Evolutionary conservation across 1,140 invertebrate genomes (phyloP).

Genomic region (Grapholita molesta): DNA sequence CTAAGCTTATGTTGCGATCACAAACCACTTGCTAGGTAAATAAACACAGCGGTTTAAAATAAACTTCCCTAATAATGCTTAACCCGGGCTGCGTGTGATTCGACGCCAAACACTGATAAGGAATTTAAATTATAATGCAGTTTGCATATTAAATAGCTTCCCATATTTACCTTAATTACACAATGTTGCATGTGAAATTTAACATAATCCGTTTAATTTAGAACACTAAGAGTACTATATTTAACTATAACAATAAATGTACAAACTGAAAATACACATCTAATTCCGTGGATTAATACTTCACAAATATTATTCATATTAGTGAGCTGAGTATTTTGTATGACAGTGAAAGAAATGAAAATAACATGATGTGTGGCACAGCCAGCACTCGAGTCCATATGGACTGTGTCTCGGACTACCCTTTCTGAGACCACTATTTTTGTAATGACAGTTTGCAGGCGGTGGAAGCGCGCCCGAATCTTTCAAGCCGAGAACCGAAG

Average conservation of each 20-base stretch:
- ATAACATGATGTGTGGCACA: constrained; percentile 40
- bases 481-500: constrained; percentile 25
- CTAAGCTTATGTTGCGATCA: constrained; percentile 64
- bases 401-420: constrained; percentile 62
- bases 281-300: neutral
- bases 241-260: neutral
- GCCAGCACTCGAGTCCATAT: constrained; percentile 58
- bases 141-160: neutral
- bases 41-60: constrained; percentile 71
- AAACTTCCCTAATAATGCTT: constrained; percentile 69
- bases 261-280: neutral
- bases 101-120: constrained; percentile 37
- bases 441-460: constrained; percentile 72
- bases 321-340: constrained; percentile 21
- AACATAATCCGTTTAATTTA: neutral
- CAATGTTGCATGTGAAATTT: neutral
- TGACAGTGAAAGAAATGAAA: constrained; percentile 61
- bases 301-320: constrained; percentile 7
- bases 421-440: constrained; percentile 73
- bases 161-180: neutral
- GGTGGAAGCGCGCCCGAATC: constrained; percentile 28
- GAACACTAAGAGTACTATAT: neutral
- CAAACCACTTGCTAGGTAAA: constrained; percentile 73
- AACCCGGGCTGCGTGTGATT: constrained; percentile 65
- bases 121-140: neutral